Base-by-base conservation (phyloP, 1,140 invertebrate species). In the Listronotus oregonensis region DNA sequence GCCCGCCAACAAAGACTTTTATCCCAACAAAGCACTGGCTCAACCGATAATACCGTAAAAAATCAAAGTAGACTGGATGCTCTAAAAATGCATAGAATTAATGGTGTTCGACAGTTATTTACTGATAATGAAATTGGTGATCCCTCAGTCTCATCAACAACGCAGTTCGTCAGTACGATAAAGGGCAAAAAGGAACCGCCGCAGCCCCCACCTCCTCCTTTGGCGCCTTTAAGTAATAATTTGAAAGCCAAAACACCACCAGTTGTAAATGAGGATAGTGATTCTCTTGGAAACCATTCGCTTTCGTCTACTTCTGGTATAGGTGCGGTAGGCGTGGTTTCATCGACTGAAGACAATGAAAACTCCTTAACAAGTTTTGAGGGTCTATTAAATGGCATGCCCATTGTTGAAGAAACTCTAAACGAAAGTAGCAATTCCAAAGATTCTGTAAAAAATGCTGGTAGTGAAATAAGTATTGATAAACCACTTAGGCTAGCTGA, bases 401-500 rank as follows among this genome's bases (percentile, higher is more conserved):
- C 84, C 0, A 83, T 80, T 44, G 73, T 84, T 8, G 83, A 84
- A 56, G 83, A 83, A 37, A 82, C 86, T 52, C 77, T 79, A 17
- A 71, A 75, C 42, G 69, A 74, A 37, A 82, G 82, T 40, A 81
- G 81, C 14, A 83, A 83, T 34, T 83, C 82, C 15, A 85, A 85
- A 67, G 84, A 86, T 66, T 84, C 81, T 5, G 77, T 81, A 9
- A 75, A 80, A 32, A 78, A 78, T 3, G 73, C 74, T 39, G 71
- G 74, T 46, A 68, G 70, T 68, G 74, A 77, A 62, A 77, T 77
- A 64, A 63, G 66, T 12, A 73, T 69, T 17, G 73, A 76, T 44
- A 78, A 83, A 79, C 76, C 81, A 63, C 79, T 85, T 69, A 86
- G 89, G 82, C 75, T 91, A 6, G 87, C 87, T 0, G 88, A 90